These are phyloP conservation scores for Mimas tiliae DNA, from an alignment of 2,888 invertebrate genomes.

Conservation along the genomic window DNA sequence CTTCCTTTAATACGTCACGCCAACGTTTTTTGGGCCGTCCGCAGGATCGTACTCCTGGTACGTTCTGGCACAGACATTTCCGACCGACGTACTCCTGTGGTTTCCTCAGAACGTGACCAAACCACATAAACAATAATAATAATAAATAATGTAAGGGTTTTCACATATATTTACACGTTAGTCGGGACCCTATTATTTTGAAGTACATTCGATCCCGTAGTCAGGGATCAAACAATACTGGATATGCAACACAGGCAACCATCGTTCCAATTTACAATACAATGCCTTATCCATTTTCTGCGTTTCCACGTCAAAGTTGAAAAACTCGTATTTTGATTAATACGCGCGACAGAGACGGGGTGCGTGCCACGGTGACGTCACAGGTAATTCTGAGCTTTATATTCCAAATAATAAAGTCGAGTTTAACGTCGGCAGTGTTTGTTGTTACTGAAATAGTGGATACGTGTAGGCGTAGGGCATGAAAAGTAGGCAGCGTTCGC, in stretches of 20 bases:
- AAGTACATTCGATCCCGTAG: constrained; percentile 25
- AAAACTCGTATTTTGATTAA: constrained; percentile 83
- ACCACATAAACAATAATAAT: too few species aligned
- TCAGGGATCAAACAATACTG: constrained; percentile 58
- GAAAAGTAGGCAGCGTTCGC: constrained; percentile 82
- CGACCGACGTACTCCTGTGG: too few species aligned
- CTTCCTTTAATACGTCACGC: too few species aligned
- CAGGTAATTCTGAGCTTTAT: constrained; percentile 55
- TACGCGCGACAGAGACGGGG: constrained; percentile 82
- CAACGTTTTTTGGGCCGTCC: too few species aligned
- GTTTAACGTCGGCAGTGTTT: constrained; percentile 52
- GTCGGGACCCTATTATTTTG: constrained; percentile 18
- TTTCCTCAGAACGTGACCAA: too few species aligned
- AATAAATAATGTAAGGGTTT: not conserved
- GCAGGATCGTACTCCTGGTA: too few species aligned
- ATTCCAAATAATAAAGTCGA: constrained; percentile 55
- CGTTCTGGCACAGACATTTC: too few species aligned
- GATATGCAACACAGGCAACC: constrained; percentile 69
- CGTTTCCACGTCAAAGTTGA: constrained; percentile 83
- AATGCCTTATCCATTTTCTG: constrained; percentile 84
- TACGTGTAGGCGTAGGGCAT: constrained; percentile 80
- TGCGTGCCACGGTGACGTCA: constrained; percentile 51
- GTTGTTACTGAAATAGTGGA: constrained; percentile 78
- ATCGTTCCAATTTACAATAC: constrained; percentile 84
- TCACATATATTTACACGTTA: not conserved